Base-by-base conservation (phyloP, 2,888 invertebrate species). In the Callyntrura sp. region DNA sequence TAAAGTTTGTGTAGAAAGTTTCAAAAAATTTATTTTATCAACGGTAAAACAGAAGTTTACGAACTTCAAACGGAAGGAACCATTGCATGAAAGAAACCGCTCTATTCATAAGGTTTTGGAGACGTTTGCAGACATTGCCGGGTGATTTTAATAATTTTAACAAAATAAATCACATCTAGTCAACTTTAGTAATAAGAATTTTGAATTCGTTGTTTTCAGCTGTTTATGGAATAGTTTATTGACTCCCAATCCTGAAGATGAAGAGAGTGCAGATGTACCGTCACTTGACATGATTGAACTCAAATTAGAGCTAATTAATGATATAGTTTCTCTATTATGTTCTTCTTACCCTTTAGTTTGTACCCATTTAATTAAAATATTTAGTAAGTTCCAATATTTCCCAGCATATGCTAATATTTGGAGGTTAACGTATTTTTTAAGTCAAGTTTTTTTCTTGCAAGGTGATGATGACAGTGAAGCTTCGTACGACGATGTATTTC, bases 21-120 rank as follows among this genome's bases (percentile, higher is more conserved):
- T 92, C 78, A 92, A 93, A 28, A 81, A 73, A n/a, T 88, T 90
- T 45, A n/a, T 93, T 25, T 43, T 93, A 6, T 14, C 48, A 17
- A 73, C 85, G 8, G 25, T 92, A 17, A 82, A 89, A 57, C 88
- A 91, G 25, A 93, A 93, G 70, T 28, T 92, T 1, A 68, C 82
- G 1, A 81, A 57, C 8, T 65, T 93, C 25, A 91, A 90, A 17
- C 23, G 57, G 3, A 88, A 90, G 12, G 91, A 92, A 79, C 20
- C 81, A 17, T 20, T 92, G 6, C 55, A 87, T 12, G 93, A 93
- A 57, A 60, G 92, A 43, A 73, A 20, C 3, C 91, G 85, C 2
- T 20, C 20, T 9, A 43, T 20, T 3, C 62, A 65, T 5, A 84
- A 83, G 20, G 45, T 85, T 62, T 12, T 65, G 0, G 51, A 79